A percentile compares a stretch with the other conserved stretches of the same genome.
These are phyloP conservation scores for Dendrocincla fuliginosa DNA, from an alignment of 2,797 vertebrate genomes.

Conservation along the genomic window DNA sequence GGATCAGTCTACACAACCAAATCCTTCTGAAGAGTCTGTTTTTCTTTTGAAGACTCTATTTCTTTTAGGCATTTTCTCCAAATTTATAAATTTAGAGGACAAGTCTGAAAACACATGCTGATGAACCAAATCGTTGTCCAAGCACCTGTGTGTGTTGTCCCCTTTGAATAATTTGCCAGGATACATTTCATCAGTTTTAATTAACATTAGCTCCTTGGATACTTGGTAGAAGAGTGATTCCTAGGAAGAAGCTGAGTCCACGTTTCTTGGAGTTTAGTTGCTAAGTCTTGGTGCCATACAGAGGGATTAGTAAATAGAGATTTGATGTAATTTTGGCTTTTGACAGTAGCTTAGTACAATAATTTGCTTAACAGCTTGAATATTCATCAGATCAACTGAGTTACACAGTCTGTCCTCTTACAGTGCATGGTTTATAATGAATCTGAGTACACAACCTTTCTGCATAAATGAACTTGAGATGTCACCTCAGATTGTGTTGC, in stretches of 20 bases:
- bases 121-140: not conserved
- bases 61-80: not conserved
- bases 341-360: not conserved
- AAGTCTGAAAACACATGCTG: not conserved
- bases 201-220: not conserved
- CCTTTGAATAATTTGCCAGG: not conserved
- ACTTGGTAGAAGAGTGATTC: not conserved
- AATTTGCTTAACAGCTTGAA: not conserved
- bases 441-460: not conserved
- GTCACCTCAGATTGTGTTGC: not conserved
- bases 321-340: not conserved
- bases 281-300: not conserved
- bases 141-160: not conserved
- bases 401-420: not conserved
- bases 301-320: not conserved
- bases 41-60: not conserved
- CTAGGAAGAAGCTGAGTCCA: not conserved
- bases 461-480: not conserved
- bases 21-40: not conserved
- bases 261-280: not conserved
- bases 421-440: not conserved
- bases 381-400: not conserved
- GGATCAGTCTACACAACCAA: not conserved
- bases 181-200: not conserved
- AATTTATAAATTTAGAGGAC: not conserved